Evolutionary conservation across 2,797 vertebrate species (phyloP).

Genomic region (Sebastes cheni): DNA sequence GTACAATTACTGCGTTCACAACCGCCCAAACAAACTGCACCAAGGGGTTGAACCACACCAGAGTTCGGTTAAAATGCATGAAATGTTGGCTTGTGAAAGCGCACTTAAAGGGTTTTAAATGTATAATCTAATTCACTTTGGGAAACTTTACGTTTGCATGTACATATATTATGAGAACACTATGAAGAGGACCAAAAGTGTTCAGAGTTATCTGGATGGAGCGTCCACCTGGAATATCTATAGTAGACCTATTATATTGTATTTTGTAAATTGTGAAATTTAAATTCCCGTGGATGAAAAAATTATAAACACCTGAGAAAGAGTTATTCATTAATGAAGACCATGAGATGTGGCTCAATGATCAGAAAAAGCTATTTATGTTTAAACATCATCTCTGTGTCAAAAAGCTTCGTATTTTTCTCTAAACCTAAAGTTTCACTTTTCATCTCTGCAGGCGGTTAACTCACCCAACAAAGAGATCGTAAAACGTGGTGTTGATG

Average conservation of each 20-base stretch:
- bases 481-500: constrained; percentile 51
- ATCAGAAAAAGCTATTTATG: rapidly evolving
- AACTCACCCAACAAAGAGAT: constrained; percentile 82
- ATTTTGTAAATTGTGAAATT: background rate
- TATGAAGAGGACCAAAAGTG: too few relatives aligned
- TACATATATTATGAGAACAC: background rate
- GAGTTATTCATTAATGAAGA: too few relatives aligned
- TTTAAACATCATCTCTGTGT: background rate
- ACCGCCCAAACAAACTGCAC: too few relatives aligned
- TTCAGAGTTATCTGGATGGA: background rate
- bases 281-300: background rate
- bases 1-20: too few relatives aligned
- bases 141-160: background rate
- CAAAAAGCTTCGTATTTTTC: background rate
- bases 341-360: too few relatives aligned
- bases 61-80: too few relatives aligned
- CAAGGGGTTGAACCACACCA: too few relatives aligned
- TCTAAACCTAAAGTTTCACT: background rate
- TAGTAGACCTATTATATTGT: background rate
- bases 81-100: too few relatives aligned
- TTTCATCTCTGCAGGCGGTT: background rate
- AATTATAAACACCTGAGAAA: background rate
- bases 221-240: background rate
- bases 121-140: background rate
- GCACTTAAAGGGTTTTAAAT: background rate